Conservation (phyloP, 2,797 vertebrate species). For the Alfaro cultratus region DNA sequence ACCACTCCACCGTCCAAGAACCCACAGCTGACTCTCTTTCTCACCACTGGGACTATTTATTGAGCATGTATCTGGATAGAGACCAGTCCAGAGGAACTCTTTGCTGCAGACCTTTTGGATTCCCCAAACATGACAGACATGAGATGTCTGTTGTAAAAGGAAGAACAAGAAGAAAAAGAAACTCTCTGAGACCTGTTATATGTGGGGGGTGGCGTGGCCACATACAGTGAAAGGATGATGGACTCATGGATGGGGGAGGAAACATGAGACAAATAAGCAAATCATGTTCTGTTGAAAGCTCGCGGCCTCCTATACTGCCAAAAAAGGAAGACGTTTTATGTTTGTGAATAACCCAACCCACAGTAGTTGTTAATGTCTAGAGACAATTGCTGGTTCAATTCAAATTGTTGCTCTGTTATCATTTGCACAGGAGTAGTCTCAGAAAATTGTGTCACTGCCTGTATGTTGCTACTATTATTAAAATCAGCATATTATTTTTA, state of each 20-base stretch:
- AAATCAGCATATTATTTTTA: conserved; percentile 78
- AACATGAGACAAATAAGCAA: conserved; percentile 85
- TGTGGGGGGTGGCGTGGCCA: conserved; percentile 91
- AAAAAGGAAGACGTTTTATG: conserved; percentile 94
- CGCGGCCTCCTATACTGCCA: conserved; percentile 99
- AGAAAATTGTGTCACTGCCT: conserved; percentile 98
- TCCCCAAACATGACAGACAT: conserved; percentile 89
- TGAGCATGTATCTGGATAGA: conserved; percentile 95
- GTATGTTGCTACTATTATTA: conserved; percentile 95
- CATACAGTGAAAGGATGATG: conserved; percentile 82
- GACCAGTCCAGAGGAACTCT: conserved; percentile 94
- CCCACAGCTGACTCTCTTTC: conserved; percentile 87
- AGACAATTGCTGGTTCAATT: conserved; percentile 99
- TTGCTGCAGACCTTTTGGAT: conserved; percentile 92
- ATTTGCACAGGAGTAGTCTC: conserved; percentile 99
- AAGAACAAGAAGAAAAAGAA: conserved; percentile 56
- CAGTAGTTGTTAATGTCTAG: conserved; percentile 97
- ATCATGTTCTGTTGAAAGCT: conserved; percentile 92
- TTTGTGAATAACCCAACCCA: conserved; percentile 98
- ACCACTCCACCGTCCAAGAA: conserved; percentile 91
- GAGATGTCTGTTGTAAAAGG: conserved; percentile 88
- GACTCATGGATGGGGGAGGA: conserved; percentile 84
- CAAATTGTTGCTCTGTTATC: conserved; percentile 99
- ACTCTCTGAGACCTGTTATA: conserved; percentile 67
- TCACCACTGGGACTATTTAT: conserved; percentile 99